These are phyloP conservation scores for Neomorphus geoffroyi DNA, from an alignment of 2,797 vertebrate species.

Conservation along the genomic window DNA sequence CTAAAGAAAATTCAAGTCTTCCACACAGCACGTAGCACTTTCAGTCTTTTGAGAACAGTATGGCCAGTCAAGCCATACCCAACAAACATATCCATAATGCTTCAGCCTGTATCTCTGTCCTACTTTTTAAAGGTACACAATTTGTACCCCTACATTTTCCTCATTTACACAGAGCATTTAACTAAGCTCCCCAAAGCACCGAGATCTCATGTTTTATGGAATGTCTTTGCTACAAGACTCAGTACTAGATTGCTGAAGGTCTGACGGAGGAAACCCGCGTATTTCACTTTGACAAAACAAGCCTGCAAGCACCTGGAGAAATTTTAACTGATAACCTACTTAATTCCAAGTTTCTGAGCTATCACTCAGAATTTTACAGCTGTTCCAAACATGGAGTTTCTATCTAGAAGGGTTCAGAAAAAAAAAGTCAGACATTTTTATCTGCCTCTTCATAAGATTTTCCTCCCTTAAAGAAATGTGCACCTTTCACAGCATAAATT, in stretches of 20 bases:
- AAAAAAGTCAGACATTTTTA: not conserved
- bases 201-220: not conserved
- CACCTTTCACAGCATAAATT: not conserved
- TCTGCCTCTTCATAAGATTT: not conserved
- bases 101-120: not conserved
- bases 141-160: not conserved
- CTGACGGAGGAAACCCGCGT: not conserved
- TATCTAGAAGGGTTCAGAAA: not conserved
- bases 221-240: not conserved
- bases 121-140: not conserved
- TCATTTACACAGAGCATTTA: not conserved
- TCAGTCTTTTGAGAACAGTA: not conserved
- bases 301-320: not conserved
- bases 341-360: not conserved
- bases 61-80: not conserved
- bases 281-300: not conserved
- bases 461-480: not conserved
- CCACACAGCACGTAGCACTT: not conserved
- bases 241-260: not conserved
- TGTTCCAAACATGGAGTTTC: not conserved
- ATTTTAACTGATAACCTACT: not conserved
- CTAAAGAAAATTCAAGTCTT: not conserved
- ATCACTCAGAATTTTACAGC: not conserved
- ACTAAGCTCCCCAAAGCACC: rapidly evolving
- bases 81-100: not conserved